These are phyloP conservation scores for Eriocheir sinensis DNA, from an alignment of 1,140 invertebrate species.

Conservation along the genomic window DNA sequence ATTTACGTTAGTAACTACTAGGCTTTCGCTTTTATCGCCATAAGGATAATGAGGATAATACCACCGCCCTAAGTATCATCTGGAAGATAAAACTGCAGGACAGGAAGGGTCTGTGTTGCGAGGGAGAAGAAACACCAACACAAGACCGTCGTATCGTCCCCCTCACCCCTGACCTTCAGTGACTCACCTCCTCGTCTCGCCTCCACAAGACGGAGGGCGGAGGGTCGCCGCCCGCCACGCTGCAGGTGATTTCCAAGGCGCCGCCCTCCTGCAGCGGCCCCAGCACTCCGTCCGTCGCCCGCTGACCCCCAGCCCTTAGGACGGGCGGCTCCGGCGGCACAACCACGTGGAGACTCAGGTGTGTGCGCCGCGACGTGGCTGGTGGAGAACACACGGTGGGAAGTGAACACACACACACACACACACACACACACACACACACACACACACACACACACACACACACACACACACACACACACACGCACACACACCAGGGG, in stretches of 20 bases:
- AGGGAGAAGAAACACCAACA: background rate
- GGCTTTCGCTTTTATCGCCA: background rate
- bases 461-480: background rate
- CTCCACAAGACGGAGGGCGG: constrained; percentile 54
- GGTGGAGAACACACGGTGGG: background rate
- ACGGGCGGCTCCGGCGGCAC: constrained; percentile 50
- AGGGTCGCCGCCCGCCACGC: constrained; percentile 56
- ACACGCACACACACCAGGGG: no score
- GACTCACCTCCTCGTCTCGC: constrained; percentile 50
- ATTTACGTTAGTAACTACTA: constrained; percentile 16
- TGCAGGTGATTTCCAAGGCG: constrained; percentile 60
- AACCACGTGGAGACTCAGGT: constrained; percentile 65
- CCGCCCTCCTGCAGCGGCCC: constrained; percentile 52
- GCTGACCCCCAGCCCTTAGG: constrained; percentile 52
- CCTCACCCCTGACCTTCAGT: no score
- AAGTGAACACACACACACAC: background rate
- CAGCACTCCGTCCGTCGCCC: constrained; percentile 56
- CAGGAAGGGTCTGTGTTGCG: background rate
- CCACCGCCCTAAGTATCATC: background rate
- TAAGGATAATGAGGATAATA: constrained; percentile 16
- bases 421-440: constrained; percentile 32
- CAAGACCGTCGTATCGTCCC: background rate
- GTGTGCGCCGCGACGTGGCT: constrained; percentile 56
- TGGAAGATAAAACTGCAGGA: background rate
- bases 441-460: constrained; percentile 30